Evolutionary conservation across 2,888 invertebrate genomes (phyloP).

Genomic region (Lycaena phlaeas): DNA sequence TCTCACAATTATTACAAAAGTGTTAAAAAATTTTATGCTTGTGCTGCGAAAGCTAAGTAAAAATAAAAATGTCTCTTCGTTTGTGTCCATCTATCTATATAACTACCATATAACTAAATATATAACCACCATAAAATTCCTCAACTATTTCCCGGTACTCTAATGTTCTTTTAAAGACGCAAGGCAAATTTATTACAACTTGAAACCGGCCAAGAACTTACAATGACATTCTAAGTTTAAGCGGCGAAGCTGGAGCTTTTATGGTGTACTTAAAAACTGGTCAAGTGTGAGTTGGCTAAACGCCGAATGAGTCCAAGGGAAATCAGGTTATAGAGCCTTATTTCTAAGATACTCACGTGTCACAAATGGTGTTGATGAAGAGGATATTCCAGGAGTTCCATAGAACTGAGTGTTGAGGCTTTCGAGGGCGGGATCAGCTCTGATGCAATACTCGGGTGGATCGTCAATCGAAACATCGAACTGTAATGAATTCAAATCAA

Average conservation of each 20-base stretch:
- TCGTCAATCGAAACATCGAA: conserved; percentile 29
- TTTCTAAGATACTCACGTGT: conserved; percentile 43
- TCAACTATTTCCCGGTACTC: too few relatives aligned
- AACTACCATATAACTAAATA: too few relatives aligned
- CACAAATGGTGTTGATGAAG: conserved; percentile 39
- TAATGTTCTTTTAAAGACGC: not conserved
- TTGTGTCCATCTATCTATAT: too few relatives aligned
- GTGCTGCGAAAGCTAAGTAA: too few relatives aligned
- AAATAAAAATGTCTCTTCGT: too few relatives aligned
- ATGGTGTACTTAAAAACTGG: too few relatives aligned
- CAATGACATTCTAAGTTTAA: conserved; percentile 6
- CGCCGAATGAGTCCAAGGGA: not conserved
- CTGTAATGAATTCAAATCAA: too few relatives aligned
- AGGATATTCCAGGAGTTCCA: conserved; percentile 40
- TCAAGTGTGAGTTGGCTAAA: conserved; percentile 1
- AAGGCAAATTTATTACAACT: conserved; percentile 1
- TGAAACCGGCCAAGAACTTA: conserved; percentile 1
- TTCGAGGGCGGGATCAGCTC: conserved; percentile 49
- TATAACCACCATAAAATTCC: too few relatives aligned
- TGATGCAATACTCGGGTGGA: conserved; percentile 40
- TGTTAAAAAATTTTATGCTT: too few relatives aligned
- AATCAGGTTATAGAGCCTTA: too few relatives aligned
- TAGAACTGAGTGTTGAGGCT: conserved; percentile 51
- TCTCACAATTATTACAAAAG: too few relatives aligned
- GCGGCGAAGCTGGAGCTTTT: conserved; percentile 1